phyloP scores from a whole-genome alignment of 2,113 vertebrate species.

The Elachura formosa region DNA sequence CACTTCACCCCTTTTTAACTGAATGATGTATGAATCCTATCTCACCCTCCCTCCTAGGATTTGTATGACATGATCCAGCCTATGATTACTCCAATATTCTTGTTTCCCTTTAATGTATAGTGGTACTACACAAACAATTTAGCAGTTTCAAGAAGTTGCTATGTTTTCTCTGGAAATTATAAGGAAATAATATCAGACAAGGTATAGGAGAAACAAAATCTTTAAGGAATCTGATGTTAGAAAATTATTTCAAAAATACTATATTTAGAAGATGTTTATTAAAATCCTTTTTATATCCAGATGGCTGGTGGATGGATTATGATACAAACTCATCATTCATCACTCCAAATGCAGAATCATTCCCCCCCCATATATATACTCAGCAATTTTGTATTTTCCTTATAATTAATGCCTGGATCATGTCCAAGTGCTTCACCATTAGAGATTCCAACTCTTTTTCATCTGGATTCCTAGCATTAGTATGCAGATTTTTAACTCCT shows the following conservation, averaged over 20 bases:
- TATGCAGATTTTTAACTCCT: not conserved
- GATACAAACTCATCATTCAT: not conserved
- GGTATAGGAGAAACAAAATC: not conserved
- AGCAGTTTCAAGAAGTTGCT: not conserved
- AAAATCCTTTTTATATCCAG: not conserved
- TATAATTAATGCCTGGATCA: not conserved
- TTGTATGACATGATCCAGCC: not conserved
- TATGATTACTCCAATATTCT: not conserved
- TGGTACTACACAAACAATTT: not conserved
- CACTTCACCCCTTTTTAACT: not conserved
- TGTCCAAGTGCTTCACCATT: not conserved
- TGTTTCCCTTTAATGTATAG: not conserved
- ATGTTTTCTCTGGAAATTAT: not conserved
- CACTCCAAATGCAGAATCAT: not conserved
- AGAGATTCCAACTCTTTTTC: not conserved
- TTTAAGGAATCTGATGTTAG: not conserved
- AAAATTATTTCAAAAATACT: not conserved
- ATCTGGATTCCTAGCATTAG: not conserved
- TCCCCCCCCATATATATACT: not conserved
- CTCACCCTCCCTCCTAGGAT: fast-evolving
- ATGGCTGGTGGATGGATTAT: not conserved
- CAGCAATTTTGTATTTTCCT: not conserved
- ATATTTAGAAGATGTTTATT: not conserved
- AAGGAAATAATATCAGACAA: not conserved
- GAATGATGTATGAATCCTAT: not conserved